Base-by-base conservation (phyloP, 2,113 vertebrate species). In the Amblyopsis rosae region DNA sequence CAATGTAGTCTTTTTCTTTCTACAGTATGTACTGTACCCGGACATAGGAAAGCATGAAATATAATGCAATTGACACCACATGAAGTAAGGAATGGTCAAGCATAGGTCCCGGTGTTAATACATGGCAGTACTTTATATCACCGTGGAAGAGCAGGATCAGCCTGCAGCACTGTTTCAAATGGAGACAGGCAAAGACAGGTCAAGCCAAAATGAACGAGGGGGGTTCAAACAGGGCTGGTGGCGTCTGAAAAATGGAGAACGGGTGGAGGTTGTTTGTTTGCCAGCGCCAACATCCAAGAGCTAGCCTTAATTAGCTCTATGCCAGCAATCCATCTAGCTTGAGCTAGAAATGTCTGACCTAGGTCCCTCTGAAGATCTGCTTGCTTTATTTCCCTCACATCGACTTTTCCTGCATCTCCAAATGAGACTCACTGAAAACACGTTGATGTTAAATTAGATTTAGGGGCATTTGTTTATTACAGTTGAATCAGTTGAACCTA, bases 221-320 rank as follows among this genome's bases (percentile, higher is more conserved):
- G 53, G 72, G 72, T 79, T 87, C 75, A 76, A 73, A 65, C 47
- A 26, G 16, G 26, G 64, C 77, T 46, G 6, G 33, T 19, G 3
- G 55, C 49, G 41, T 26, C 66, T 76, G 70, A 82, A 66, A 69
- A 82, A 80, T 60, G 63, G 48, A 58, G 62, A 55, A 65, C 65
- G 75, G 62, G 73, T 73, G 67, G 65, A 76, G 70, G 70, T 51
- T 3, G 12, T 66, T 74, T 72, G 65, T 73, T 73, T 75, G 51
- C 51, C 63, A 61, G 66, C 9, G 61, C 47, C 68, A 59, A 59
- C 9, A 72, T 41, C 54, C 54, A 56, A 56, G 19, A 2, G 63
- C 59, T 65, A 47, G 66, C 60, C 62, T 69, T 79, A 84, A 85
- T 87, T 84, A 85, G 67, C 59, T 65, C 62, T 26, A 33, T 16